phyloP scores from a whole-genome alignment of 1,140 invertebrate genomes.

The Dreissena polymorpha region DNA sequence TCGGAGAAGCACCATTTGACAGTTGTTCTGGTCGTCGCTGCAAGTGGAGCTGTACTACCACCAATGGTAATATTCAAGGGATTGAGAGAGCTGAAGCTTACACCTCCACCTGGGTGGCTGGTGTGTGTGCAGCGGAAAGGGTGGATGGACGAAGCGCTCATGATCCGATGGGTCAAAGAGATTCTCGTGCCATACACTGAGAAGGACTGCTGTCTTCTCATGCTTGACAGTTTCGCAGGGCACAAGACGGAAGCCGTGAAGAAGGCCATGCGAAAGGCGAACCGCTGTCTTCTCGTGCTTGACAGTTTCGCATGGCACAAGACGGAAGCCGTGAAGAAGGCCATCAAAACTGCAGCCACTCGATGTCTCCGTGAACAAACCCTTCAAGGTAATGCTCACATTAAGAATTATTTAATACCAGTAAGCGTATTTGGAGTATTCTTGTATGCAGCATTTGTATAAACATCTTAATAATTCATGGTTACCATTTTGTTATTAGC shows the following conservation, averaged over 20 bases:
- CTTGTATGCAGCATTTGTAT: too few relatives aligned
- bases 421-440: too few relatives aligned
- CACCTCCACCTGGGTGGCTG: conserved; percentile 32
- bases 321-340: conserved; percentile 25
- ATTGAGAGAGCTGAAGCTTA: conserved; percentile 7
- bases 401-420: too few relatives aligned
- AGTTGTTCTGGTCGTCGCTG: conserved; percentile 18
- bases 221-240: conserved; percentile 21
- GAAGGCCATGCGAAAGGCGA: not conserved
- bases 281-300: not conserved
- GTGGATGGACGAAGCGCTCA: conserved; percentile 38
- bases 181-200: conserved; percentile 9
- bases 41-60: conserved; percentile 38
- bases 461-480: too few relatives aligned
- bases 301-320: too few relatives aligned
- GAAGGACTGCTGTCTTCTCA: not conserved
- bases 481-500: too few relatives aligned
- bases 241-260: conserved; percentile 21
- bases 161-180: conserved; percentile 29
- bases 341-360: conserved; percentile 16
- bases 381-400: conserved; percentile 22
- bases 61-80: conserved; percentile 30
- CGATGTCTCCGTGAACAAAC: conserved; percentile 37
- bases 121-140: conserved; percentile 32
- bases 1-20: conserved; percentile 43